Evolutionary conservation across 2,888 invertebrate species (phyloP).

Genomic region (Lithophane ornitopus): DNA sequence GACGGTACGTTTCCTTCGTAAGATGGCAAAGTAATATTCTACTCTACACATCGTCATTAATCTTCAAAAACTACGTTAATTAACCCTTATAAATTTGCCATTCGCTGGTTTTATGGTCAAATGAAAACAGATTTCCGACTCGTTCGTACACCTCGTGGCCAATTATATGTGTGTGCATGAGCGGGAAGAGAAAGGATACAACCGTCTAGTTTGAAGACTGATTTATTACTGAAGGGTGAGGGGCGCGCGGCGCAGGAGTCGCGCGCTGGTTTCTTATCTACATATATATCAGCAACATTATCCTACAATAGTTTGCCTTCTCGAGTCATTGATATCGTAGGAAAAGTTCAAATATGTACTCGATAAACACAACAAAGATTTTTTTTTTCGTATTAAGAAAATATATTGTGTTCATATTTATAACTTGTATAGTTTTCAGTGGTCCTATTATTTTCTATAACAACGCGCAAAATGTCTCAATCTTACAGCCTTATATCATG

Average conservation of each 20-base stretch:
- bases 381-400: background rate
- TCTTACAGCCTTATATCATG: slow-evolving; percentile 8
- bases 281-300: no score
- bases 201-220: no score
- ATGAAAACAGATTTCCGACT: background rate
- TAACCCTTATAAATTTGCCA: background rate
- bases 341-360: slow-evolving; percentile 3
- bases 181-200: no score
- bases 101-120: slow-evolving; percentile 1
- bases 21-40: slow-evolving; percentile 7
- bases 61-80: background rate
- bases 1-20: slow-evolving; percentile 7
- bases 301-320: background rate
- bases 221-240: no score
- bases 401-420: slow-evolving; percentile 23
- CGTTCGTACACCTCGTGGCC: background rate
- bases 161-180: no score
- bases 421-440: slow-evolving; percentile 35
- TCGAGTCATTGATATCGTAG: background rate
- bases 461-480: slow-evolving; percentile 5
- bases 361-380: background rate
- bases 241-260: no score
- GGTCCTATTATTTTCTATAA: slow-evolving; percentile 34
- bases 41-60: background rate
- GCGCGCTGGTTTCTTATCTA: no score